Evolutionary conservation across 2,888 invertebrate species (phyloP), one percentile per base, ranked within the genome.

Genomic region (Drosophila acutilabella): DNA sequence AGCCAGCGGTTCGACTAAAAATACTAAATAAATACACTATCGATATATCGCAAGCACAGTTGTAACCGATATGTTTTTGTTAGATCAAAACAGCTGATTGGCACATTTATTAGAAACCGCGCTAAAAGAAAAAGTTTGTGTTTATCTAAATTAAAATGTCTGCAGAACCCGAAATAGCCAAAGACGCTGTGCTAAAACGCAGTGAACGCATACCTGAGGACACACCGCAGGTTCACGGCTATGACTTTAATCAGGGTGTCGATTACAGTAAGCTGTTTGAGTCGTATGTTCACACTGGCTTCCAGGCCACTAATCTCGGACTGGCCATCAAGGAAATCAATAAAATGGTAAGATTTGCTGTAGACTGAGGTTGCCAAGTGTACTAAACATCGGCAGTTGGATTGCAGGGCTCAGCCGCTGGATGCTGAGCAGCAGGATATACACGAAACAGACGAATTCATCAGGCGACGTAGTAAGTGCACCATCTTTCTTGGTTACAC

Each of bases 401-500:
- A 95, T 91, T 95, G 95, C 88, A 95, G 97, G 78, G 94, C 94
- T 13, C 92, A 95, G 74, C 95, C 96, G 0, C 90, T 98, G 44
- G 93, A 94, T 0, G 93, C 94, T 76, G 96, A 96, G 69, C 94
- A 94, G 54, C 93, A 94, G 53, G 95, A 96, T 82, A 91, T 93
- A 0, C 94, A 95, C 77, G 96, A 96, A 92, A 95, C 96, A 54
- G 98, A 98, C 89, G 94, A 95, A 38, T 97, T 96, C 91, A 96
- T 97, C 42, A 95, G 93, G 84, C 94, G 96, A 71, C 95, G 95
- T 90, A 94, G 94, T 14, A 96, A 95, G 85, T 99, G 99, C 90
- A 99, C 99, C 2, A 97, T 99, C 90, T 99, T 99, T 92, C 93
- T 99, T 72, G 98, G 99, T 2, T 99, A 96, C 91, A 99, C 99